Evolutionary conservation across 2,888 invertebrate genomes (phyloP).

Genomic region (Pantelozetes paolii): DNA sequence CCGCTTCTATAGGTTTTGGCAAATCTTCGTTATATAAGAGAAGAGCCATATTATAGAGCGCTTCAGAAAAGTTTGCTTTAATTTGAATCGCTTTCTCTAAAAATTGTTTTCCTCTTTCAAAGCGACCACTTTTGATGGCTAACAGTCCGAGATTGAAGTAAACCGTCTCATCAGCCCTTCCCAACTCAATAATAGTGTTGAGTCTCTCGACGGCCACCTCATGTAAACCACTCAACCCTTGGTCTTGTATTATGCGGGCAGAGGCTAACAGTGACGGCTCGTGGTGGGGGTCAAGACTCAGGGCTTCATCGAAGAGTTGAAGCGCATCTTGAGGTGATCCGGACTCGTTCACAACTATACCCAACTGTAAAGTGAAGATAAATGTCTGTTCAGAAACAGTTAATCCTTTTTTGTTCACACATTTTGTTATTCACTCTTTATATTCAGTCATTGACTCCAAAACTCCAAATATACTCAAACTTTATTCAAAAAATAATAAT

Average conservation of each 20-base stretch:
- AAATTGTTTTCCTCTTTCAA: constrained; percentile 49
- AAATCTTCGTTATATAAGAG: constrained; percentile 40
- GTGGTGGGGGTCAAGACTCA: constrained; percentile 52
- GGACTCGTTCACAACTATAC: constrained; percentile 25
- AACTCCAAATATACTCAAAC: not conserved
- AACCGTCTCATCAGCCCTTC: constrained; percentile 50
- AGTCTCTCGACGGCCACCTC: constrained; percentile 41
- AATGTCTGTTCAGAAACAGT: not conserved
- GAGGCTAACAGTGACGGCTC: constrained; percentile 48
- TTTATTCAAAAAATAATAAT: not conserved
- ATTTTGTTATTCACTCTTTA: not conserved
- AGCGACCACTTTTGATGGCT: constrained; percentile 51
- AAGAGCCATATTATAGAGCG: constrained; percentile 42
- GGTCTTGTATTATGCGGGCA: constrained; percentile 48
- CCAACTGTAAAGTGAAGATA: constrained; percentile 24
- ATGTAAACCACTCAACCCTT: constrained; percentile 40
- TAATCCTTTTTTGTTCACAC: too few species aligned
- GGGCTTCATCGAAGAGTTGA: constrained; percentile 51
- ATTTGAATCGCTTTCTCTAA: constrained; percentile 49
- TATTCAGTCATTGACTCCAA: not conserved
- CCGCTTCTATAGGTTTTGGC: constrained; percentile 28
- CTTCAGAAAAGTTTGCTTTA: constrained; percentile 39
- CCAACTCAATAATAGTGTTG: constrained; percentile 44
- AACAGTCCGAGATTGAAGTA: constrained; percentile 53
- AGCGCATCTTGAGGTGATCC: constrained; percentile 50